Conservation (phyloP, 2,888 invertebrate genomes). For the Pilophorus perplexus region DNA sequence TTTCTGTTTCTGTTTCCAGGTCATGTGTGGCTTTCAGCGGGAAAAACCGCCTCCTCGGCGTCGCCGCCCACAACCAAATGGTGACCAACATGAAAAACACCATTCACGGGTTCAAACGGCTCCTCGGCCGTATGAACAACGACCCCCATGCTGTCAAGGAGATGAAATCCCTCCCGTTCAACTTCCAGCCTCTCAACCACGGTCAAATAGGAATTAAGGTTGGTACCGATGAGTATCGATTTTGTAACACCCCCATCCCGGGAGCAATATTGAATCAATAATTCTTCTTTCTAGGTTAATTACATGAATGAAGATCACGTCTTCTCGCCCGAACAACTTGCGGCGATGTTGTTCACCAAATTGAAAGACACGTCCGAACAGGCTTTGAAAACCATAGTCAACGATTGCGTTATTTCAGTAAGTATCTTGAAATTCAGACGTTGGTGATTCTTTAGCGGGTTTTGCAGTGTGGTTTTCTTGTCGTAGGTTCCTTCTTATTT, state of each 20-base stretch:
- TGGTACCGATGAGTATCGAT: too few relatives aligned
- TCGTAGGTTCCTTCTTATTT: constrained; percentile 78
- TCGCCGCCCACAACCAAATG: constrained; percentile 94
- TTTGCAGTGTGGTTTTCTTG: neutral
- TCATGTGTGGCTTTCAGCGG: constrained; percentile 93
- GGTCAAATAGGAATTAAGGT: constrained; percentile 86
- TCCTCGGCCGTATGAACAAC: constrained; percentile 84
- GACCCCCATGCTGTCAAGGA: constrained; percentile 88
- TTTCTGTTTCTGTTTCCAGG: constrained; percentile 65
- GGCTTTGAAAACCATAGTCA: constrained; percentile 85
- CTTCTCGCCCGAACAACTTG: constrained; percentile 90
- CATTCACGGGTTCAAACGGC: constrained; percentile 86
- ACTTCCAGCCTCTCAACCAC: constrained; percentile 70
- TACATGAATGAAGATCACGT: constrained; percentile 83
- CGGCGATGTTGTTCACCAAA: constrained; percentile 96
- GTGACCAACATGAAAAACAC: constrained; percentile 98
- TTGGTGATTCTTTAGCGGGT: neutral
- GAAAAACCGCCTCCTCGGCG: constrained; percentile 89
- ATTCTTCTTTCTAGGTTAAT: constrained; percentile 66
- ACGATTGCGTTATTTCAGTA: constrained; percentile 90
- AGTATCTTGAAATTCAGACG: constrained; percentile 48
- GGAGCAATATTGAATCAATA: too few relatives aligned
- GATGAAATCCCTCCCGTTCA: constrained; percentile 73
- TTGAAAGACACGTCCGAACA: constrained; percentile 85
- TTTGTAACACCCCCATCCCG: neutral